Conservation (phyloP, 2,888 invertebrate species). For the Oeneis ivallda region DNA sequence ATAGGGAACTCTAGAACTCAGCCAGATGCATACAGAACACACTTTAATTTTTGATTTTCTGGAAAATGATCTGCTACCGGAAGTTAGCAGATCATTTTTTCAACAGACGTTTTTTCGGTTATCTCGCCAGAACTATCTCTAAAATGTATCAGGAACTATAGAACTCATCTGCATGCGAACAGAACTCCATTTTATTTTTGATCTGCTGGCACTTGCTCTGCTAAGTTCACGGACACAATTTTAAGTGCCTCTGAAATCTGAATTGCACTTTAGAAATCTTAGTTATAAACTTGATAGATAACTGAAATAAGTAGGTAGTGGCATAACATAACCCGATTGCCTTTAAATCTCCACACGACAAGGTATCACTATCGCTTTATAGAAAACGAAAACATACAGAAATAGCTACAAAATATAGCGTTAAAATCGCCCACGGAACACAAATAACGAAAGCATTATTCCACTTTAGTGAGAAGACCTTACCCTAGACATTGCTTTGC, state of each 20-base stretch:
- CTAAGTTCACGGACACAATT: no score
- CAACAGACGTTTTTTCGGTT: no score
- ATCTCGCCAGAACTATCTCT: no score
- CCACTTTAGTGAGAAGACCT: constrained; percentile 68
- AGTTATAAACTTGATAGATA: neutral
- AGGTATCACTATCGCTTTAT: constrained; percentile 30
- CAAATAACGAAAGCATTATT: constrained; percentile 55
- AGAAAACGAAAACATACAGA: constrained; percentile 37
- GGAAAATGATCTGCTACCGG: no score
- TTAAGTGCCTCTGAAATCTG: neutral
- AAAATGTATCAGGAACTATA: no score
- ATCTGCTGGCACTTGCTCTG: no score
- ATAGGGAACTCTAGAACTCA: no score
- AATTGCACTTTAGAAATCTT: neutral
- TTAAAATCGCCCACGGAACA: constrained; percentile 58
- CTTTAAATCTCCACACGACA: constrained; percentile 15
- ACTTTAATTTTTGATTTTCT: no score
- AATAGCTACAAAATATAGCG: constrained; percentile 52
- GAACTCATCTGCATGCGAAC: no score
- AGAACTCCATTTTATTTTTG: no score
- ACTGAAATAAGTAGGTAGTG: neutral
- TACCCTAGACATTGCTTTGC: constrained; percentile 77
- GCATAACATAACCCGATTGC: constrained; percentile 11
- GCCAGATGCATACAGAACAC: no score
- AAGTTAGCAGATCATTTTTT: no score